phyloP scores from a whole-genome alignment of 2,888 invertebrate genomes.

The Crematogaster levior region DNA sequence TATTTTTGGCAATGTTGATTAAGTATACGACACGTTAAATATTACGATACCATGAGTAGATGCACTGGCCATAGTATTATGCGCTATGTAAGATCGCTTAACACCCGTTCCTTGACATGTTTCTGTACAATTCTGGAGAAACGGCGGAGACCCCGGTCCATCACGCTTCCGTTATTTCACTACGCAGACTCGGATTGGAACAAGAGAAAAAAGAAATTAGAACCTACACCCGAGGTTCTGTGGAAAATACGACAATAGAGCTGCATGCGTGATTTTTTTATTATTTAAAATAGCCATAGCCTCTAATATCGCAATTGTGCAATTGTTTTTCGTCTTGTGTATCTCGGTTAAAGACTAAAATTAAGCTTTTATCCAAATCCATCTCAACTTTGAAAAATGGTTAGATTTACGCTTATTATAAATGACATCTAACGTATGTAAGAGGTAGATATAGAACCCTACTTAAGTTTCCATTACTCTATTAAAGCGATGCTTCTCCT shows the following conservation, averaged over 20 bases:
- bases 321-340: background rate
- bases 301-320: slow-evolving; percentile 27
- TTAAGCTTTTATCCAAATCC: slow-evolving; percentile 1
- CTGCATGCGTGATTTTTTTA: background rate
- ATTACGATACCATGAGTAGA: slow-evolving; percentile 84
- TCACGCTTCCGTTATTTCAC: slow-evolving; percentile 2
- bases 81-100: slow-evolving; percentile 82
- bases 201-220: slow-evolving; percentile 5
- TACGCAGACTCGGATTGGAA: background rate
- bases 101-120: slow-evolving; percentile 78
- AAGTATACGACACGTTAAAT: slow-evolving; percentile 84
- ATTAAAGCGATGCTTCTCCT: slow-evolving; percentile 11
- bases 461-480: slow-evolving; percentile 11
- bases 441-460: slow-evolving; percentile 40
- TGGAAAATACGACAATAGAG: background rate
- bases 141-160: slow-evolving; percentile 47
- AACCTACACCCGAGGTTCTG: background rate
- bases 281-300: slow-evolving; percentile 35
- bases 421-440: slow-evolving; percentile 17
- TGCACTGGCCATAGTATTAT: slow-evolving; percentile 85
- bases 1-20: slow-evolving; percentile 86
- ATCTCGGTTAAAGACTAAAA: background rate
- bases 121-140: slow-evolving; percentile 80
- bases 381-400: slow-evolving; percentile 12
- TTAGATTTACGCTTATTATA: slow-evolving; percentile 33